These are phyloP conservation scores for Serrognathus titanus DNA, from an alignment of 2,888 invertebrate genomes.

Conservation along the genomic window DNA sequence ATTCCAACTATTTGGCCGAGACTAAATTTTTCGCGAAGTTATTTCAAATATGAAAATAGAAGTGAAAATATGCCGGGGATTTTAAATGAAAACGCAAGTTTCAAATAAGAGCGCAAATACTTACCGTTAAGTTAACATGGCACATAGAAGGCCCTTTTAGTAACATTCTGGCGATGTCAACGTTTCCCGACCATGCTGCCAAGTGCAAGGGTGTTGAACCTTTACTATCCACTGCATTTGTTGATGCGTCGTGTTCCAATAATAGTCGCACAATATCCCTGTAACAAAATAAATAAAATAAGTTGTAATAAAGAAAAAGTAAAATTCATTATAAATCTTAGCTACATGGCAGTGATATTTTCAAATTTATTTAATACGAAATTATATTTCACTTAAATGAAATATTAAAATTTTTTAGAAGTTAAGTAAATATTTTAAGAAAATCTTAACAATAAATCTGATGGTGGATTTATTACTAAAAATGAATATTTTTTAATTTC, in stretches of 20 bases:
- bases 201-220: constrained; percentile 91
- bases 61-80: neutral
- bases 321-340: too few species aligned
- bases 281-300: constrained; percentile 26
- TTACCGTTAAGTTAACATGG: constrained; percentile 80
- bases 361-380: too few species aligned
- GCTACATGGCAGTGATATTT: too few species aligned
- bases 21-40: neutral
- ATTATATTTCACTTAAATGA: too few species aligned
- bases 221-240: constrained; percentile 83
- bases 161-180: constrained; percentile 81
- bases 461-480: too few species aligned
- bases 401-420: too few species aligned
- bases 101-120: constrained; percentile 29
- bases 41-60: neutral
- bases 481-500: too few species aligned
- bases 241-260: constrained; percentile 81
- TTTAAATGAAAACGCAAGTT: too few species aligned
- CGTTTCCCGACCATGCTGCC: constrained; percentile 92
- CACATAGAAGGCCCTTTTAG: constrained; percentile 78
- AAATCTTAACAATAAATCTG: too few species aligned
- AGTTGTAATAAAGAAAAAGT: too few species aligned
- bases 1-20: neutral
- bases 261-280: constrained; percentile 84
- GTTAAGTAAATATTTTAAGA: too few species aligned